Evolutionary conservation across 2,888 invertebrate genomes (phyloP).

Genomic region (Drosophila kuntzei): DNA sequence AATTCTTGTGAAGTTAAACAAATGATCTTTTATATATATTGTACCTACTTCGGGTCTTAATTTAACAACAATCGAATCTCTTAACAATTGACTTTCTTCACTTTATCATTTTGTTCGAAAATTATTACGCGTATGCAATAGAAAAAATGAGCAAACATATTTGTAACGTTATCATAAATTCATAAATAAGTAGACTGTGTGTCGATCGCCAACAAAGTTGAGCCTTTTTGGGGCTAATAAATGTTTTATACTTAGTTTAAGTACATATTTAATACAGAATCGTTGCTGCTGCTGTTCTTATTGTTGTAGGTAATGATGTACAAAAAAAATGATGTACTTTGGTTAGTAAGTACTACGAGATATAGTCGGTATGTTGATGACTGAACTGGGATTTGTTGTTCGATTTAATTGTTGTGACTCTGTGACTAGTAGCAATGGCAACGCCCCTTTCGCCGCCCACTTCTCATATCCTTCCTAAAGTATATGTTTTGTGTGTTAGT

Average conservation of each 20-base stretch:
- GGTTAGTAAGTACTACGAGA: constrained; percentile 54
- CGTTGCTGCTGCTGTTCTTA: constrained; percentile 43
- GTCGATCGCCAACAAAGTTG: constrained; percentile 48
- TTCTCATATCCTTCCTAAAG: constrained; percentile 65
- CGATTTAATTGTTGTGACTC: constrained; percentile 40
- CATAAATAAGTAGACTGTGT: constrained; percentile 36
- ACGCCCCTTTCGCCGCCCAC: constrained; percentile 42
- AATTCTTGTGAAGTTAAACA: constrained; percentile 42
- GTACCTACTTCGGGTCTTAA: constrained; percentile 52
- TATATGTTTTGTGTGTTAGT: constrained; percentile 58
- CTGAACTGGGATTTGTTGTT: constrained; percentile 55
- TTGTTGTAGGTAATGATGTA: constrained; percentile 44
- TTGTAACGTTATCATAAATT: constrained; percentile 37
- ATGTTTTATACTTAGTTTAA: constrained; percentile 59
- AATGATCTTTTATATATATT: constrained; percentile 35
- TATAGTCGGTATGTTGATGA: constrained; percentile 37
- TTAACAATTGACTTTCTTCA: constrained; percentile 68
- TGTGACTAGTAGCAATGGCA: constrained; percentile 69
- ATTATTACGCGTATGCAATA: constrained; percentile 25
- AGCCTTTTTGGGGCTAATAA: constrained; percentile 38
- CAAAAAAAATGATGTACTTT: constrained; percentile 38
- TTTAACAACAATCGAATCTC: constrained; percentile 70
- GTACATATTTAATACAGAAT: constrained; percentile 75
- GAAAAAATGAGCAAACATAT: constrained; percentile 64
- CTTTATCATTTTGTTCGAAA: constrained; percentile 31